Conservation (phyloP, 2,113 vertebrate species). For the Zootoca vivipara region DNA sequence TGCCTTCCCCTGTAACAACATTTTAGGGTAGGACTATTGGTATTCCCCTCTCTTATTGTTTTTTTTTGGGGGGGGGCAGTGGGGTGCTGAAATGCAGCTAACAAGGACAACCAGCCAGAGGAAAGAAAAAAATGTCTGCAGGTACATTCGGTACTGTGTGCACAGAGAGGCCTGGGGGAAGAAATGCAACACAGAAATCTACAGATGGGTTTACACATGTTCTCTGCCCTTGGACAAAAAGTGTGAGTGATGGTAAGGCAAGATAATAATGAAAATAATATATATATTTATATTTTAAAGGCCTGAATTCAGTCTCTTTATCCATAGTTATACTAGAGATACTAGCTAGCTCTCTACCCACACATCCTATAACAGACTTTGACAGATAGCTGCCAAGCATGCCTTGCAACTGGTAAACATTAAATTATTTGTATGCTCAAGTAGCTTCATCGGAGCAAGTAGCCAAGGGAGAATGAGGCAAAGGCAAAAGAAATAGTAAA, state of each 20-base stretch:
- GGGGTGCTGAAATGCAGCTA: neutral
- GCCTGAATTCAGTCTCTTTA: neutral
- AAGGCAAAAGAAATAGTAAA: neutral
- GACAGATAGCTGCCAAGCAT: neutral
- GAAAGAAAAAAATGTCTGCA: neutral
- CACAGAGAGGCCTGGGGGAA: neutral
- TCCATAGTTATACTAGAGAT: neutral
- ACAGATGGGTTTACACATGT: neutral
- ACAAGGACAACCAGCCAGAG: neutral
- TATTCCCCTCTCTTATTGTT: too few relatives aligned
- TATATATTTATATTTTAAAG: neutral
- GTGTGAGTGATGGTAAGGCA: neutral
- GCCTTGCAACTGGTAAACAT: neutral
- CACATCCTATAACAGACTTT: neutral
- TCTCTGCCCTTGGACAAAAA: neutral
- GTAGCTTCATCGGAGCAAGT: neutral
- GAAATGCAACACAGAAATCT: neutral
- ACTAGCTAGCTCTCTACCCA: neutral
- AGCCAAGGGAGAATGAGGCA: neutral
- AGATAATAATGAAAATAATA: neutral
- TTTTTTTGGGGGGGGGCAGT: neutral
- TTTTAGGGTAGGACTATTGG: neutral
- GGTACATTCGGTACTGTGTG: neutral
- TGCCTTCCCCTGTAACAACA: neutral
- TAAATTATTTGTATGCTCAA: neutral